phyloP scores from a whole-genome alignment of 2,113 vertebrate species.

The Hyaena hyaena region DNA sequence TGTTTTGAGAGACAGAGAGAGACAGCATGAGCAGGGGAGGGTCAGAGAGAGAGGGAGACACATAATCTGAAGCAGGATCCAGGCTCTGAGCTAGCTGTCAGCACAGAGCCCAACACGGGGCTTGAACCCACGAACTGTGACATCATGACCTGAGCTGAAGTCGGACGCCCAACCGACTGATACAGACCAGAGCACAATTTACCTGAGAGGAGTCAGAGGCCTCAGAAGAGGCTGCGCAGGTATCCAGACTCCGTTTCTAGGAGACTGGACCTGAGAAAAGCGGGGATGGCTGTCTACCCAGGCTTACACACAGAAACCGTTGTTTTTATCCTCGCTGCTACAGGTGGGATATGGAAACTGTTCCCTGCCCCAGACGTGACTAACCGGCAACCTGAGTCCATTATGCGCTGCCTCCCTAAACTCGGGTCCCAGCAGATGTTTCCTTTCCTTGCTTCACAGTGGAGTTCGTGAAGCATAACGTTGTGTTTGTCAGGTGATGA shows the following conservation, averaged over 20 bases:
- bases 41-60: too few species aligned
- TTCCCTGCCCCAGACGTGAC: conserved; percentile 6
- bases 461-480: neutral
- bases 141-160: too few species aligned
- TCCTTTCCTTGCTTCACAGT: neutral
- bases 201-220: neutral
- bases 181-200: neutral
- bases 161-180: too few species aligned
- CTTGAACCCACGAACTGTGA: too few species aligned
- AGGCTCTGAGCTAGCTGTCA: too few species aligned
- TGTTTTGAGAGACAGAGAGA: too few species aligned
- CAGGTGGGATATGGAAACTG: neutral
- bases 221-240: neutral
- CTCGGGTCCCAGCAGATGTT: neutral
- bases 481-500: neutral
- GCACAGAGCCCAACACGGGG: too few species aligned
- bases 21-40: too few species aligned
- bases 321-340: neutral
- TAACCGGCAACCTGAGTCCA: neutral
- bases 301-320: neutral
- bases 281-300: neutral
- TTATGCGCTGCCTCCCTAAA: neutral
- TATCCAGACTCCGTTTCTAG: neutral
- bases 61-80: too few species aligned
- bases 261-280: neutral